Conservation (phyloP, 30 jellyfish, hydroid and myxozoan genomes). For the Hydractinia symbiolongicarpus region DNA sequence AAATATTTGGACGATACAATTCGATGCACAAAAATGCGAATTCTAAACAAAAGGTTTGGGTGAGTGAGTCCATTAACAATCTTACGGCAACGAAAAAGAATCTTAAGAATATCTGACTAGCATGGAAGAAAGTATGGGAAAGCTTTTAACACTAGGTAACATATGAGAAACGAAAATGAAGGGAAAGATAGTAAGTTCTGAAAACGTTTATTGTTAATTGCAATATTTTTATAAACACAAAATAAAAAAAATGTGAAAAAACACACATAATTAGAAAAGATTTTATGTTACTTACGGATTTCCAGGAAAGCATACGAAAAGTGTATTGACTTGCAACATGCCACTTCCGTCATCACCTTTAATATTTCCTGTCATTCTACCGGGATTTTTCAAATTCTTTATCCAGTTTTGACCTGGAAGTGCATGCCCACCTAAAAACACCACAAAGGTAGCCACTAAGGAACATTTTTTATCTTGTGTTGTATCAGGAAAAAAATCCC, state of each 20-base stretch:
- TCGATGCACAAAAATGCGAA: conserved; percentile 65
- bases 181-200: too few relatives aligned
- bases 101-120: too few relatives aligned
- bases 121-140: too few relatives aligned
- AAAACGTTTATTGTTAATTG: too few relatives aligned
- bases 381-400: conserved; percentile 88
- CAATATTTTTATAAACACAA: not conserved
- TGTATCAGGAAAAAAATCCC: too few relatives aligned
- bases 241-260: too few relatives aligned
- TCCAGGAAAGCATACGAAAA: conserved; percentile 86
- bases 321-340: conserved; percentile 71
- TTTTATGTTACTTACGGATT: conserved; percentile 56
- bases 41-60: conserved; percentile 17
- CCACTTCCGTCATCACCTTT: conserved; percentile 25
- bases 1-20: conserved; percentile 71
- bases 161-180: too few relatives aligned
- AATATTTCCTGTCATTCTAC: conserved; percentile 93
- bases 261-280: not conserved
- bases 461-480: not conserved
- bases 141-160: too few relatives aligned
- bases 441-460: not conserved
- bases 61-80: too few relatives aligned
- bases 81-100: too few relatives aligned
- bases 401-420: conserved; percentile 79
- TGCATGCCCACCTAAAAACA: conserved; percentile 86